Base-by-base conservation (phyloP, 2,113 vertebrate genomes). In the Bungarus multicinctus region DNA sequence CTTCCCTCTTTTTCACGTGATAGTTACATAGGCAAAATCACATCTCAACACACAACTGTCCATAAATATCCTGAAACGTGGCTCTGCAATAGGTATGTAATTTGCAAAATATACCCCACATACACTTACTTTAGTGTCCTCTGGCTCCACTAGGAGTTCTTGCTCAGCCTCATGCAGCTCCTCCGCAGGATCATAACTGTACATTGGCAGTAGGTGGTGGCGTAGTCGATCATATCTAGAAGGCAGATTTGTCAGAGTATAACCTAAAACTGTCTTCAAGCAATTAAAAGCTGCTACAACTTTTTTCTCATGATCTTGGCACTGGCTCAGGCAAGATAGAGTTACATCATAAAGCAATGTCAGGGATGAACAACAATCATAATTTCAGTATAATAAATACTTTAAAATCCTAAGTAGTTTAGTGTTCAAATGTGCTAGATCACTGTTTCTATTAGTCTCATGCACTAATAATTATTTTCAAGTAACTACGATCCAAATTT, bases 201-300 rank as follows among this genome's bases (percentile, higher is more conserved):
- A 99, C 95, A 99, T 98, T 25, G 99, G 99, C 53, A 99, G 97
- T 95, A 99, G 97, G 93, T 99, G 99, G 96, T 99, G 99, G 5
- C 99, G 98, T 27, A 99, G 98, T 60, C 98, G 96, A 96, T 99
- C 99, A 23, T 98, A 98, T 96, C 99, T 99, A 94, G 90, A 14
- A 92, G 34, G 23, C 0, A 53, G 39, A 91, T 58, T 43, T 87
- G 9, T 50, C 43, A 60, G 45, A 57, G 43, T 87, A 23, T 20
- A 86, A 34, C 25, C 16, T 57, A 86, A 18, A 39, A 8, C 20
- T 86, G 14, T 54, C 4, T 16, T 57, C 53, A 30, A 57, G 34
- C 50, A 22, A 45, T 57, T 45, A 11, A 55, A 87, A 47, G 54
- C 55, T 54, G 23, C 34, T 69, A n/a, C 89, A 54, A 1, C 20